Percentiles rank a stretch among this genome's conserved stretches.
phyloP scores from a whole-genome alignment of 2,888 invertebrate genomes.

The Caenorhabditis sp. region DNA sequence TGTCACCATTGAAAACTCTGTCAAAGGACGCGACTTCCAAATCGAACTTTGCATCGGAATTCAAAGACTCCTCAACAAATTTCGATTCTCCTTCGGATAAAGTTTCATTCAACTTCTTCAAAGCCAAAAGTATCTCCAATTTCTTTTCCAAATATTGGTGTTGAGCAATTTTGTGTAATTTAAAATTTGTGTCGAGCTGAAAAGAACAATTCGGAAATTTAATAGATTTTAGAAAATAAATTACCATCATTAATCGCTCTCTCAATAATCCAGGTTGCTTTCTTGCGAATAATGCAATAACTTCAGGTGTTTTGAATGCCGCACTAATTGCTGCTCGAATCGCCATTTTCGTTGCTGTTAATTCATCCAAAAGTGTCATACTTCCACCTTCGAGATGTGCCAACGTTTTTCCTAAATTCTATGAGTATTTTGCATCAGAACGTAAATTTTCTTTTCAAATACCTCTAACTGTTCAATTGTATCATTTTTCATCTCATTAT shows the following conservation, averaged over 20 bases:
- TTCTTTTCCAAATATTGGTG: slow-evolving; percentile 23
- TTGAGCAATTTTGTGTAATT: slow-evolving; percentile 12
- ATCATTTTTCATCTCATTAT: slow-evolving; percentile 79
- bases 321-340: slow-evolving; percentile 81
- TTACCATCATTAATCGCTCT: slow-evolving; percentile 74
- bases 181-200: slow-evolving; percentile 19
- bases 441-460: neutral
- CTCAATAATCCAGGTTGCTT: slow-evolving; percentile 79
- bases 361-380: slow-evolving; percentile 43
- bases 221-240: neutral
- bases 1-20: slow-evolving; percentile 17
- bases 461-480: slow-evolving; percentile 77
- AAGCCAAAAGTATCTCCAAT: slow-evolving; percentile 46
- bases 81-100: slow-evolving; percentile 38
- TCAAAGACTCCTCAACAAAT: slow-evolving; percentile 24
- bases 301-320: slow-evolving; percentile 81
- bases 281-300: slow-evolving; percentile 80
- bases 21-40: slow-evolving; percentile 26
- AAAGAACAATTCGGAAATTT: slow-evolving; percentile 6
- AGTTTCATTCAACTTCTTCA: slow-evolving; percentile 38
- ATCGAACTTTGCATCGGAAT: slow-evolving; percentile 19
- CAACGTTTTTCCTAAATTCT: slow-evolving; percentile 77
- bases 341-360: slow-evolving; percentile 72
- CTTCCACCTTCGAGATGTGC: slow-evolving; percentile 47
- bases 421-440: neutral